phyloP scores from a whole-genome alignment of 2,797 vertebrate genomes.

The Macropus fuliginosus region DNA sequence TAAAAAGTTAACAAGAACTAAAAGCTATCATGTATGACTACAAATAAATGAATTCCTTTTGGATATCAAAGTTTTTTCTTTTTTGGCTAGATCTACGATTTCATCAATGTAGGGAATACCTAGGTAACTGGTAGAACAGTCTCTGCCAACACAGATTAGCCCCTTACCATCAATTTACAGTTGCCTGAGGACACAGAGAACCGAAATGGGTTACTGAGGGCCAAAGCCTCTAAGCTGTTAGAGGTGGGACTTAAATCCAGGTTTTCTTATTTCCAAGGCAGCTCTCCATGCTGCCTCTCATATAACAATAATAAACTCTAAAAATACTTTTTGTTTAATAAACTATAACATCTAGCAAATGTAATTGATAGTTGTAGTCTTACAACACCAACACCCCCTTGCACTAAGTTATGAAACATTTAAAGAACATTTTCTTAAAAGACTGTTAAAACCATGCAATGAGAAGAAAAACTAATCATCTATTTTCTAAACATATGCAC shows the following conservation, averaged over 20 bases:
- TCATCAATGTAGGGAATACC: background rate
- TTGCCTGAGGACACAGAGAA: background rate
- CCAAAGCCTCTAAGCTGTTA: background rate
- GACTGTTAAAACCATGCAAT: background rate
- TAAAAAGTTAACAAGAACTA: slow-evolving; percentile 25
- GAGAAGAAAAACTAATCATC: background rate
- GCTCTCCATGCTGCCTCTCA: background rate
- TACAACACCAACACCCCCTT: background rate
- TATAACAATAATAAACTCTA: slow-evolving; percentile 10
- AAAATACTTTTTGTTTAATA: slow-evolving; percentile 33
- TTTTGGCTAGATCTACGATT: background rate
- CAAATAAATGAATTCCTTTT: background rate
- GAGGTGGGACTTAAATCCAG: background rate
- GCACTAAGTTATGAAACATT: slow-evolving; percentile 11
- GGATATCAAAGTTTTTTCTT: background rate
- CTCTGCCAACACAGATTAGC: background rate
- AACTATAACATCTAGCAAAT: slow-evolving; percentile 24
- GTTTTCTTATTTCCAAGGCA: background rate
- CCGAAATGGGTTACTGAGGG: background rate
- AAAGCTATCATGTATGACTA: slow-evolving; percentile 30
- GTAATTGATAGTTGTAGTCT: background rate
- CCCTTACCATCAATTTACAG: background rate
- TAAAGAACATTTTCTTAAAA: background rate
- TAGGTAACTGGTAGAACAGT: background rate
- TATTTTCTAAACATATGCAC: background rate